Base-by-base conservation (phyloP, 1,140 invertebrate species). In the Drosophila leontia region DNA sequence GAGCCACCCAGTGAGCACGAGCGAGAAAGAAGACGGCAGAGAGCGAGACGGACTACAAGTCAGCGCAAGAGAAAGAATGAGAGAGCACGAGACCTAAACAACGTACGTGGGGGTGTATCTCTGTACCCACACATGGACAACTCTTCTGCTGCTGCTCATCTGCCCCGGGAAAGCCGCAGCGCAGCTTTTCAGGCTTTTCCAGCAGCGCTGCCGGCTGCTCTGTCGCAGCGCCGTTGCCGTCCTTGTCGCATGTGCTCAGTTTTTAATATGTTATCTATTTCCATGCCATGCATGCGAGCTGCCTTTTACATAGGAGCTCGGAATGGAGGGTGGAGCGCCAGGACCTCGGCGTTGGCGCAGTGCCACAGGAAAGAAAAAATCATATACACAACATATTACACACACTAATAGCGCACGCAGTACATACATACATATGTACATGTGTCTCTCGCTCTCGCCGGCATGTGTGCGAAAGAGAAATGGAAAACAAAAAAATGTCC, bases 201-300 rank as follows among this genome's bases (percentile, higher is more conserved):
- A 85, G 83, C 62, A 55, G 59, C 70, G 62, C 48, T 47, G 65
- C 44, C 35, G 56, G 58, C 41, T 19, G 56, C 59, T 65, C 62
- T 42, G 59, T n/a, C n/a, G 51, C 62, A 47, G 39, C 53, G 34
- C 47, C 60, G 37, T 78, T 71, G 78, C 74, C 75, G 37, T 88
- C 84, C 78, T 78, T 76, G 55, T 88, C 85, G 81, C 80, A 88
- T 88, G 85, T 88, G 84, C 81, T 75, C 82, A 80, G 80, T 75
- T 81, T 85, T 90, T 84, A 85, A 88, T 88, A 90, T 91, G 90
- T 91, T 91, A 90, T 91, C 88, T 91, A 82, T 91, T 56, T 91
- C 87, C 75, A 69, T 57, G 75, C 76, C 70, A 77, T 87, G 82
- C 90, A 88, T 91, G 82, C 35, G 64, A 61, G 68, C 74, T 70